phyloP scores from a whole-genome alignment of 2,113 vertebrate genomes.

The Hyla sarda region DNA sequence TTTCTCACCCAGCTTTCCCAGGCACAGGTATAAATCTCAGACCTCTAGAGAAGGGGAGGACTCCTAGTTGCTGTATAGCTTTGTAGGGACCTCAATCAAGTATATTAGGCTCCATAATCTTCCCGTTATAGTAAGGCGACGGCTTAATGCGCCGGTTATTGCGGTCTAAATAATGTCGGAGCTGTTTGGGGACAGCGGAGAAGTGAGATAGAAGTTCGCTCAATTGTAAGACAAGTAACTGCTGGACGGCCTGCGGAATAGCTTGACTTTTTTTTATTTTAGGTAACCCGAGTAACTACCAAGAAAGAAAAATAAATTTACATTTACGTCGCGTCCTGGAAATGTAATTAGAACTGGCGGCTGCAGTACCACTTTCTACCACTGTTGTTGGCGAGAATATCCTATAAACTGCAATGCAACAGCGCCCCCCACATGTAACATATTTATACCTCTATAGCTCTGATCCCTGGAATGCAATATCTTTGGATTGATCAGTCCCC shows the following conservation, averaged over 20 bases:
- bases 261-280: constrained; percentile 50
- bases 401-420: background rate
- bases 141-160: constrained; percentile 26
- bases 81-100: background rate
- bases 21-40: no score
- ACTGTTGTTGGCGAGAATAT: background rate
- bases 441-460: background rate
- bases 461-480: background rate
- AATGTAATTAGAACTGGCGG: constrained; percentile 44
- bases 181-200: constrained; percentile 4
- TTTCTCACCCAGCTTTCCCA: no score
- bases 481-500: background rate
- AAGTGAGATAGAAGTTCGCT: constrained; percentile 36
- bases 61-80: no score
- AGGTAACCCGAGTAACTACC: constrained; percentile 48
- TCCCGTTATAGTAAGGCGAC: background rate
- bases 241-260: constrained; percentile 29
- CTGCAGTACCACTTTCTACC: background rate
- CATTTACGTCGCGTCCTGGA: constrained; percentile 38
- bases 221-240: constrained; percentile 42
- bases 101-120: background rate
- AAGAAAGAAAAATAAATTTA: background rate
- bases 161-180: background rate
- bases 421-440: background rate
- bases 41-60: no score